A percentile compares a stretch with the other conserved stretches of the same genome.
Evolutionary conservation across 2,113 vertebrate genomes (phyloP).

Genomic region (Peromyscus leucopus): DNA sequence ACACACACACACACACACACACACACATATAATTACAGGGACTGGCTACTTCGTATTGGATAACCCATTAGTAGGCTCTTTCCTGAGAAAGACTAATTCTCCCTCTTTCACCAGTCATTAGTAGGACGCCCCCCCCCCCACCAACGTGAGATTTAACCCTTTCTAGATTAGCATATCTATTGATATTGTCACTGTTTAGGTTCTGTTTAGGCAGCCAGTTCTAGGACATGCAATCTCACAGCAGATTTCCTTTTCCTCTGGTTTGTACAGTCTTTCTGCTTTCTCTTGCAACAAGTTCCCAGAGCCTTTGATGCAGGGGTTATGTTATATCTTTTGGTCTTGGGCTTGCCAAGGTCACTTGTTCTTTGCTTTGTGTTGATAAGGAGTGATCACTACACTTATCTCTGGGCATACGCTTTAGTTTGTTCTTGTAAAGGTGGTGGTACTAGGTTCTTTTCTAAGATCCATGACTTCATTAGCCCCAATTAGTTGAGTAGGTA

Average conservation of each 20-base stretch:
- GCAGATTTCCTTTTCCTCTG: not conserved
- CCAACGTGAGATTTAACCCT: not conserved
- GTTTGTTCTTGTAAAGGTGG: not conserved
- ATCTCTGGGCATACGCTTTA: not conserved
- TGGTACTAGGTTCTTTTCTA: not conserved
- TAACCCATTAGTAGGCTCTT: no score
- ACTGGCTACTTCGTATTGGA: no score
- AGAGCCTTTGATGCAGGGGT: not conserved
- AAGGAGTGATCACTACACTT: no score
- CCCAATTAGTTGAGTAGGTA: not conserved
- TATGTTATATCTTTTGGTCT: not conserved
- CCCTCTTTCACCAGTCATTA: not conserved
- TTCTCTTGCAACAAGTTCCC: not conserved
- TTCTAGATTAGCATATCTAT: not conserved
- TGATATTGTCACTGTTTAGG: not conserved
- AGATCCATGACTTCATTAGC: not conserved
- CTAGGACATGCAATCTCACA: not conserved
- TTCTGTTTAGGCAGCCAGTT: not conserved
- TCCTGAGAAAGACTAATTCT: not conserved
- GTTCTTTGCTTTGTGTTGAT: not conserved
- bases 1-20: no score
- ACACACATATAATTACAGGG: no score
- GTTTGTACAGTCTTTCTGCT: not conserved
- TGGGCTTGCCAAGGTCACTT: not conserved
- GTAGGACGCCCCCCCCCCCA: not conserved